Base-by-base conservation (phyloP, 2,888 invertebrate genomes). In the Neria commutata region DNA sequence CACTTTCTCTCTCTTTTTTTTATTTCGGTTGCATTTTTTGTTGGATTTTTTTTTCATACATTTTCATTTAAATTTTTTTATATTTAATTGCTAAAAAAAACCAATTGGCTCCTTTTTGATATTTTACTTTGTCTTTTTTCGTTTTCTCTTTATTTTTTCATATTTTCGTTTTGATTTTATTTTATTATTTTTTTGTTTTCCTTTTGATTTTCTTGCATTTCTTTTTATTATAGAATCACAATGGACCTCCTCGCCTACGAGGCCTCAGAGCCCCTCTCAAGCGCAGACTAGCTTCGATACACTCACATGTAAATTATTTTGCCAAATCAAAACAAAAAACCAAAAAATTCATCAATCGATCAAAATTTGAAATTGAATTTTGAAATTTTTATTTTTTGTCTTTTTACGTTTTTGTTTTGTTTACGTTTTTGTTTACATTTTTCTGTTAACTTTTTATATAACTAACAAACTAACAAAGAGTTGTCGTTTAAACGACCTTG, bases 251-350 rank as follows among this genome's bases (percentile, higher is more conserved):
- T 83, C 83, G 77, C 83, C 83, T 67, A 81, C 83, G 74, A 76
- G 83, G 81, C 82, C 83, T 73, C 83, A 81, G 78, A 83, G 83
- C 78, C 83, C 83, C 65, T 75, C 82, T 75, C 83, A 82, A 79
- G 78, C 81, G 80, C 83, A 83, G 83, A 83, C 83, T 80, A 83
- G 81, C 83, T 83, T 83, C 82, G 83, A 83, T 73, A 80, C 83
- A 77, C 81, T 81, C 74, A 83, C 83, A 83, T 83, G 83, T 83
- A 83, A 83, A 81, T 77, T 80, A 72, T 71, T 71, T 64, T 70
- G n/a, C n/a, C n/a, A n/a, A n/a, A n/a, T n/a, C n/a, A n/a, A n/a
- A n/a, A n/a, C n/a, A n/a, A n/a, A n/a, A n/a, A n/a, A n/a, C n/a
- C n/a, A n/a, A n/a, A n/a, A n/a, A n/a, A n/a, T n/a, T n/a, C n/a